Base-by-base conservation (phyloP, 2,888 invertebrate species). In the Noctua fimbriata region DNA sequence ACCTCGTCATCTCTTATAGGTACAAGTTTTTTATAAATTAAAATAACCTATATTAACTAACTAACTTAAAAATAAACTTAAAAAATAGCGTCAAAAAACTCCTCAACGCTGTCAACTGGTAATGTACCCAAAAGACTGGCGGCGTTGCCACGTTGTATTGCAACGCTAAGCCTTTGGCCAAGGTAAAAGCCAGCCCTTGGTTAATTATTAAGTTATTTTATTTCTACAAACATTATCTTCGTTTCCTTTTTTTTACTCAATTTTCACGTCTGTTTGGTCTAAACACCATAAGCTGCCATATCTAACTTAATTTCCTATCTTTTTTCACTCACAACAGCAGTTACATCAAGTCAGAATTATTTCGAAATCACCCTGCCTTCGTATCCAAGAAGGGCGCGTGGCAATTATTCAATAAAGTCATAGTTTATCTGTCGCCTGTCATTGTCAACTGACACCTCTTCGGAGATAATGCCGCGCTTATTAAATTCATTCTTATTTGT, bases 351-450 rank as follows among this genome's bases (percentile, higher is more conserved):
- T n/a, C 6, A n/a, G 2, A 77, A 9, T 69, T 49, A 41, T 21
- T 69, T 84, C 2, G 16, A 66, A 44, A 70, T 74, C 73, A 69
- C 58, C 58, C 75, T 75, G 10, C 70, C 44, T 47, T 55, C 4
- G 36, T 41, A 73, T 28, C 24, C 74, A 79, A 84, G 73, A 80
- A 85, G 90, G 86, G 87, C 76, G 87, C 82, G 78, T 80, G 69
- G 49, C 83, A 87, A 84, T 89, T 84, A 83, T 87, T 84, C 77
- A 81, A 87, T 86, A 85, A 87, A 52, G 83, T 80, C 86, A 77
- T 72, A 81, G 79, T 79, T 85, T 89, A 89, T 89, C 85, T 78
- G 70, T 49, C 49, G 44, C 63, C 82, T 89, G 89, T 89, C 90
- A 89, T 73, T 86, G 81, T 81, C 87, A 85, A 83, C 84, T 88